Conservation (phyloP, 2,113 vertebrate genomes). For the Dinomys branickii region DNA sequence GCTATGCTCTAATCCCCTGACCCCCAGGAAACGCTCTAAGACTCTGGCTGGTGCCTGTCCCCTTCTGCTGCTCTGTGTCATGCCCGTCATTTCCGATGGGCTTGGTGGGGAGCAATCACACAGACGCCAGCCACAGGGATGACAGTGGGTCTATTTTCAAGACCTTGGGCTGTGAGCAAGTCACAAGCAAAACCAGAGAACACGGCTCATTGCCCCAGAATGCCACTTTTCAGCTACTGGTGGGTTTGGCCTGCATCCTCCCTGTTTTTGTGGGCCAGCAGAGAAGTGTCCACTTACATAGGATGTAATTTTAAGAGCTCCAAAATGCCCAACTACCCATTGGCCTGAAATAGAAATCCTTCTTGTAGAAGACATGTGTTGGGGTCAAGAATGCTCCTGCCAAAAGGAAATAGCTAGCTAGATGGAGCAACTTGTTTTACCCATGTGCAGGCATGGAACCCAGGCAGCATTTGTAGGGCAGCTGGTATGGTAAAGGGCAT, state of each 20-base stretch:
- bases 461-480: background rate
- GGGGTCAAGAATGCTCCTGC: background rate
- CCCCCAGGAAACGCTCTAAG: background rate
- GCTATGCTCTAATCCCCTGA: background rate
- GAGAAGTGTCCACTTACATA: conserved; percentile 76
- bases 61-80: accelerated
- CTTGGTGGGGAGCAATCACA: background rate
- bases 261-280: conserved; percentile 67
- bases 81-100: conserved; percentile 24
- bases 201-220: conserved; percentile 40
- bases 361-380: conserved; percentile 7
- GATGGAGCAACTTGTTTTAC: background rate
- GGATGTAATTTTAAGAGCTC: conserved; percentile 77
- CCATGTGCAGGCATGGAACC: background rate
- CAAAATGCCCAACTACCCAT: conserved; percentile 48
- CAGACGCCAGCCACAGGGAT: background rate
- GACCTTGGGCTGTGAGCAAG: conserved; percentile 38
- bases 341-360: conserved; percentile 71
- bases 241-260: conserved; percentile 72
- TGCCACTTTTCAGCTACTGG: conserved; percentile 64
- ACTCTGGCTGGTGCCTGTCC: background rate
- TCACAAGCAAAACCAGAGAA: conserved; percentile 73
- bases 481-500: background rate
- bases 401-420: background rate
- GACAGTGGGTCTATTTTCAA: conserved; percentile 56